These are phyloP conservation scores for Chloroceryle amazona DNA, from an alignment of 2,797 vertebrate species.

Conservation along the genomic window DNA sequence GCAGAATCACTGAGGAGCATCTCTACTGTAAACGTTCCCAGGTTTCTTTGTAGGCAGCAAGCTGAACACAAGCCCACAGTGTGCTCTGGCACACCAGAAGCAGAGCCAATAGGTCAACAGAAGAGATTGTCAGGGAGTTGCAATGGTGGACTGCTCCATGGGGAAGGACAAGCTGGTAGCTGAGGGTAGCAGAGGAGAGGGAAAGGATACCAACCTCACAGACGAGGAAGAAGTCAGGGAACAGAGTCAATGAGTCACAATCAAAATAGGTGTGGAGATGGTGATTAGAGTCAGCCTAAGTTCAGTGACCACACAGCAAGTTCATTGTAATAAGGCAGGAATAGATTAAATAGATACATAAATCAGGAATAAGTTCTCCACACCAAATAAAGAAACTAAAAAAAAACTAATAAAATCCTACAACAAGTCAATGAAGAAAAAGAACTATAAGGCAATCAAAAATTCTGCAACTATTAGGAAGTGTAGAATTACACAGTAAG, in stretches of 20 bases:
- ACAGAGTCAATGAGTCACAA: neutral
- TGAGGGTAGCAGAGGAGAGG: neutral
- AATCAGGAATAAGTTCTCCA: neutral
- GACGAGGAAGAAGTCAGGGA: neutral
- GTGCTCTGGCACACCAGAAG: neutral
- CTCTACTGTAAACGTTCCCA: neutral
- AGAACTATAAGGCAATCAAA: neutral
- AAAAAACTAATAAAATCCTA: neutral
- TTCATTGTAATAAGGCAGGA: neutral
- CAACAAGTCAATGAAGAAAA: neutral
- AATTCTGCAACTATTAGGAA: neutral
- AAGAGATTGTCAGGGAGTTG: neutral
- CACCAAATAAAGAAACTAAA: neutral
- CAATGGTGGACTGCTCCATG: neutral
- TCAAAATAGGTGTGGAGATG: neutral
- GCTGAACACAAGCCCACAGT: neutral
- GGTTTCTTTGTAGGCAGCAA: neutral
- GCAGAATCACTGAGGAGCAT: neutral
- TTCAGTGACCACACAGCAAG: neutral
- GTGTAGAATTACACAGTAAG: neutral
- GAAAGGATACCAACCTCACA: neutral
- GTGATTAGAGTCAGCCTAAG: neutral
- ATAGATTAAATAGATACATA: neutral
- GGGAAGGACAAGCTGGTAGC: neutral
- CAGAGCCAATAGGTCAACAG: accelerated